Conservation (phyloP, 2,113 vertebrate genomes). For the Bujurquina vittata region DNA sequence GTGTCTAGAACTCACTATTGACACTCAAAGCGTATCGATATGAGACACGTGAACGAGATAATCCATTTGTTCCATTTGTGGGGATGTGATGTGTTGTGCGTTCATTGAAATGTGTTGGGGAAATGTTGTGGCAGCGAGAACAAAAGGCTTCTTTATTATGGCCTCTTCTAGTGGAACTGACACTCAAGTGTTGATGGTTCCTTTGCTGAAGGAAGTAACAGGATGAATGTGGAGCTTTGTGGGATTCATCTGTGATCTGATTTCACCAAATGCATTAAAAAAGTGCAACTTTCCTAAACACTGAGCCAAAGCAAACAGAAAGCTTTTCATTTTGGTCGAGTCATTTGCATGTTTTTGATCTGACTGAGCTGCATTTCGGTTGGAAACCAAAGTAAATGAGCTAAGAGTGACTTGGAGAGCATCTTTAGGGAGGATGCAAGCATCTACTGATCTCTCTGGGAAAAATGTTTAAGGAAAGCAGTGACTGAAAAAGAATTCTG, state of each 20-base stretch:
- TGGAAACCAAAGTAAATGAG: conserved; percentile 5
- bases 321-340: neutral
- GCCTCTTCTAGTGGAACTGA: neutral
- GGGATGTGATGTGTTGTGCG: neutral
- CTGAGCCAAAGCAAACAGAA: neutral
- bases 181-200: neutral
- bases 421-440: neutral
- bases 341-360: neutral
- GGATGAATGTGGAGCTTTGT: neutral
- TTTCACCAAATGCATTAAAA: conserved; percentile 8
- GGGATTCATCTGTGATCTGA: neutral
- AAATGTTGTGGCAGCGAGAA: no score
- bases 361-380: neutral
- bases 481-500: neutral
- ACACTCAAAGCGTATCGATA: neutral
- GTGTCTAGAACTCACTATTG: neutral
- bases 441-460: neutral
- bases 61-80: neutral
- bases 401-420: neutral
- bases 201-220: conserved; percentile 8
- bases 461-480: neutral
- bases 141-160: neutral
- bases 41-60: neutral
- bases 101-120: no score
- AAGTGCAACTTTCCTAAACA: neutral